phyloP scores from a whole-genome alignment of 2,113 vertebrate species.

The Hassar affinis region DNA sequence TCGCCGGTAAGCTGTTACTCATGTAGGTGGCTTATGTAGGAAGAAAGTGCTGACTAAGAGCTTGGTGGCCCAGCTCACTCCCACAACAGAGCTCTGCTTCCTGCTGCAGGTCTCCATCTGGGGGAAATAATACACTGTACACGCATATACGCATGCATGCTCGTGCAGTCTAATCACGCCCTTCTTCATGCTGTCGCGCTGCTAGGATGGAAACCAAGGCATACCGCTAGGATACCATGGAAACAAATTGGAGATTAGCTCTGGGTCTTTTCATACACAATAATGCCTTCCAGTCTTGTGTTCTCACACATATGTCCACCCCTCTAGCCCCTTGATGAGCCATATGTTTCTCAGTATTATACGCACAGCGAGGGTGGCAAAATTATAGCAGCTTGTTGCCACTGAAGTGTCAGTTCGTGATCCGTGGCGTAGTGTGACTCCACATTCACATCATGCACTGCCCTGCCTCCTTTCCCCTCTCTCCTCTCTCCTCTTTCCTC shows the following conservation, averaged over 20 bases:
- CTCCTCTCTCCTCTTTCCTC: conserved; percentile 7
- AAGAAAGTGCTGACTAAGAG: conserved; percentile 32
- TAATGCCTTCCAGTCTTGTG: neutral
- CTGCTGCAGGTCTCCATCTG: neutral
- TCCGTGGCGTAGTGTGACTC: conserved; percentile 45
- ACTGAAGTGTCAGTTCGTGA: conserved; percentile 53
- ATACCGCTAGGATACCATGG: too few species aligned
- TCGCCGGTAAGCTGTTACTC: conserved; percentile 3
- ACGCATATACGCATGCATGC: neutral
- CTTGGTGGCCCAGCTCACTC: conserved; percentile 14
- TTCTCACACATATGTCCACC: neutral
- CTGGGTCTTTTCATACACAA: neutral
- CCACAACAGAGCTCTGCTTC: conserved; percentile 10
- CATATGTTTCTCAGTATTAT: conserved; percentile 33
- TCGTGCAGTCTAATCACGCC: neutral
- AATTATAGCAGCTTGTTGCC: conserved; percentile 48
- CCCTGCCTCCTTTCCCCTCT: neutral
- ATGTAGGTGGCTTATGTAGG: conserved; percentile 6
- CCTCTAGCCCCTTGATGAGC: conserved; percentile 45
- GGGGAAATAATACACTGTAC: neutral
- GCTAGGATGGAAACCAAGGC: too few species aligned
- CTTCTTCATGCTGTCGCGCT: neutral
- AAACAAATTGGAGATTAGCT: neutral
- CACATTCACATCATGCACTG: conserved; percentile 13
- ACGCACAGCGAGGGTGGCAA: conserved; percentile 14